Conservation (phyloP, 2,113 vertebrate genomes). For the Pavo muticus region DNA sequence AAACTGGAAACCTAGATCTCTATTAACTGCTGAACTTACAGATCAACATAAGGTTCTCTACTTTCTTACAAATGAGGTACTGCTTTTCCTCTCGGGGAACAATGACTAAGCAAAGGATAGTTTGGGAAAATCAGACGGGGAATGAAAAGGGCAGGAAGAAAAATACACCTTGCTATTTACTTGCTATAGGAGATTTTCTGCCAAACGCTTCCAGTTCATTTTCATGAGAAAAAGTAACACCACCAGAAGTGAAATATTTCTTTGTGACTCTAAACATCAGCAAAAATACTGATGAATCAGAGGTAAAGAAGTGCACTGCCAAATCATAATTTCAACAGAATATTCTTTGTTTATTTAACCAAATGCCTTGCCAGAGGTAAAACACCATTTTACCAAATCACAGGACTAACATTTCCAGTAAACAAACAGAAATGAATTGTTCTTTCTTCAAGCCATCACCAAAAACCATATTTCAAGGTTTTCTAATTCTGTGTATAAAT, state of each 20-base stretch:
- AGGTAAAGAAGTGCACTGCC: not conserved
- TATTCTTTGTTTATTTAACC: not conserved
- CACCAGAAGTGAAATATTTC: not conserved
- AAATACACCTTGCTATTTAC: not conserved
- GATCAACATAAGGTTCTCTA: not conserved
- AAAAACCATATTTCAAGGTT: not conserved
- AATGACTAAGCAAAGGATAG: not conserved
- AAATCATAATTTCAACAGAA: not conserved
- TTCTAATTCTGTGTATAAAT: not conserved
- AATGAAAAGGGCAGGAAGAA: not conserved
- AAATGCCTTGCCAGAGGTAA: not conserved
- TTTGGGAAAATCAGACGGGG: not conserved
- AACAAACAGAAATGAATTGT: not conserved
- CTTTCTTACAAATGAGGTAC: not conserved
- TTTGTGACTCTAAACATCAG: not conserved
- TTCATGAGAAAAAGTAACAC: constrained; percentile 17
- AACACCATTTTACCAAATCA: not conserved
- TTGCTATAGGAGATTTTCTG: not conserved
- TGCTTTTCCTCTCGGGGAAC: not conserved
- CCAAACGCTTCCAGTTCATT: not conserved
- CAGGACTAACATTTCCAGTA: not conserved
- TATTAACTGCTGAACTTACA: not conserved
- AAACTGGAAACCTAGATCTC: not conserved
- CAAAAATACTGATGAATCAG: not conserved
- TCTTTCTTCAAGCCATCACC: not conserved